A percentile compares a stretch with the other conserved stretches of the same genome.
Evolutionary conservation across 2,113 vertebrate species (phyloP).

Genomic region (Ceyx margarethae): DNA sequence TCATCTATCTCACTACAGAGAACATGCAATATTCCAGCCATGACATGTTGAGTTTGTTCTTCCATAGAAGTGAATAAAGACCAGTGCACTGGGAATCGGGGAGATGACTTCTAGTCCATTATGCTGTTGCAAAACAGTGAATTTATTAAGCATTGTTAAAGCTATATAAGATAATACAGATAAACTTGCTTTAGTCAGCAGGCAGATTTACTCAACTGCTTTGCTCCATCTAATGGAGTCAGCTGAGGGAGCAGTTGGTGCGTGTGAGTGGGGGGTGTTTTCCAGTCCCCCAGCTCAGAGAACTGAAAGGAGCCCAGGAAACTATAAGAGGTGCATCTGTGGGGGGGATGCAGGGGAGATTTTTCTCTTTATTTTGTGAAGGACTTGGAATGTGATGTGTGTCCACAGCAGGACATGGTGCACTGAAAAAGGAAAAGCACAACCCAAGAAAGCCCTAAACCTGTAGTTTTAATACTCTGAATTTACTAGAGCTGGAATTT

Average conservation of each 20-base stretch:
- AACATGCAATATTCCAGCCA: not conserved
- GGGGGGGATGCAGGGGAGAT: too few species aligned
- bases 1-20: not conserved
- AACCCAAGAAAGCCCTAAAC: fast-evolving
- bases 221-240: not conserved
- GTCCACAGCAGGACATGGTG: not conserved
- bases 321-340: not conserved
- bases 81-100: not conserved
- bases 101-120: not conserved
- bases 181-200: not conserved
- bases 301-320: not conserved
- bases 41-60: not conserved
- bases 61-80: not conserved
- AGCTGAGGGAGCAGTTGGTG: not conserved
- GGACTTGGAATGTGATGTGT: fast-evolving
- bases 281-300: not conserved
- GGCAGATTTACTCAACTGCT: not conserved
- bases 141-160: not conserved
- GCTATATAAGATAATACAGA: too few species aligned
- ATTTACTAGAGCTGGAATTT: not conserved
- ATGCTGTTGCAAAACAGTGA: not conserved
- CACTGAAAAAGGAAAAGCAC: not conserved
- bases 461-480: not conserved
- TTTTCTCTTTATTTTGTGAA: not conserved
- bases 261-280: not conserved